phyloP scores from a whole-genome alignment of 2,888 invertebrate species.

The Nomada ruficornis region DNA sequence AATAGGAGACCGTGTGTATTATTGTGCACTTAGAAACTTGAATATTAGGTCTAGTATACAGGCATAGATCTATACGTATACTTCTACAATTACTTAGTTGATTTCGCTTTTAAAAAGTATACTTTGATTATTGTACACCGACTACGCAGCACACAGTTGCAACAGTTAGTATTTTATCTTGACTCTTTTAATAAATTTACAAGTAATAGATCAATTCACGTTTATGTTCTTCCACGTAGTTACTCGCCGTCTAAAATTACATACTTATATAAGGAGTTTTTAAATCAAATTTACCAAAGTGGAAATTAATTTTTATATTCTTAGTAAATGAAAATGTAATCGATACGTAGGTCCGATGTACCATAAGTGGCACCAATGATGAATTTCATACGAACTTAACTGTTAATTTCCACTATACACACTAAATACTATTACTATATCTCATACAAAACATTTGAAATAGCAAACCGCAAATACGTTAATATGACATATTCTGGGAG shows the following conservation, averaged over 20 bases:
- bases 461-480: constrained; percentile 24
- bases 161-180: constrained; percentile 1
- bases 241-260: constrained; percentile 2
- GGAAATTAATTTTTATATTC: constrained; percentile 19
- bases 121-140: background rate
- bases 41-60: background rate
- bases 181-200: constrained; percentile 31
- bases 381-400: constrained; percentile 15
- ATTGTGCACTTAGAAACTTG: too few species aligned
- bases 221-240: constrained; percentile 25
- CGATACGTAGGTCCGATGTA: constrained; percentile 13
- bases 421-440: constrained; percentile 26
- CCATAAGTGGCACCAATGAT: constrained; percentile 31
- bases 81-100: background rate
- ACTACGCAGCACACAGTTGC: background rate
- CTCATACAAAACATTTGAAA: constrained; percentile 29
- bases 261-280: background rate
- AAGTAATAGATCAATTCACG: constrained; percentile 23
- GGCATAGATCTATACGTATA: background rate
- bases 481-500: background rate
- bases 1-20: background rate
- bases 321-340: constrained; percentile 18
- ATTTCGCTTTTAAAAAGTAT: background rate
- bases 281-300: background rate
- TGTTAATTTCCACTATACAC: constrained; percentile 7